Percentiles rank a stretch among this genome's conserved stretches.
phyloP scores from a whole-genome alignment of 1,140 invertebrate species.

The Ptiloglossa arizonensis region DNA sequence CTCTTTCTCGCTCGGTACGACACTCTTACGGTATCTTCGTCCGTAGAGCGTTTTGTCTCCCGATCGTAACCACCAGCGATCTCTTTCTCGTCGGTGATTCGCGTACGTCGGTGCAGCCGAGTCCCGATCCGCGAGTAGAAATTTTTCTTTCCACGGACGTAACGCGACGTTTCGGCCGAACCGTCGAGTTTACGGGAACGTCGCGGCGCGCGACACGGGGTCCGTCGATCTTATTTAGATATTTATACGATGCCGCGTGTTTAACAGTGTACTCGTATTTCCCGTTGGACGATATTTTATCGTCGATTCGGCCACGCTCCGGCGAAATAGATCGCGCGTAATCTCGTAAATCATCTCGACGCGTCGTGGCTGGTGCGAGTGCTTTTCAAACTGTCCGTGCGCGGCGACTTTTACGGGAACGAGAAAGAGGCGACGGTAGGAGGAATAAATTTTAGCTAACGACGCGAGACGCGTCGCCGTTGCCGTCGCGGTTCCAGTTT shows the following conservation, averaged over 20 bases:
- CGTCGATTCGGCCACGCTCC: neutral
- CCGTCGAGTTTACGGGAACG: too few relatives aligned
- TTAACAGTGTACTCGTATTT: neutral
- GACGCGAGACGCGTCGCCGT: neutral
- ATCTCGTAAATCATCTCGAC: conserved; percentile 44
- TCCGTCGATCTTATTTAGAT: too few relatives aligned
- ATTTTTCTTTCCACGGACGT: too few relatives aligned
- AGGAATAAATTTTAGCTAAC: conserved; percentile 24
- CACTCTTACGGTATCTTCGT: neutral
- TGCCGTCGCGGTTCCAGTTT: neutral
- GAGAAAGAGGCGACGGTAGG: neutral
- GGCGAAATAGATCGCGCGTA: conserved; percentile 18
- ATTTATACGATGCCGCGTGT: neutral
- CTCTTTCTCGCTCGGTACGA: neutral
- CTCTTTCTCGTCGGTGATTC: too few relatives aligned
- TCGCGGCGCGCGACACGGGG: too few relatives aligned
- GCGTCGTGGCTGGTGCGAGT: neutral
- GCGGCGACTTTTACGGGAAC: conserved; percentile 6
- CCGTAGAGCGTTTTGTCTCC: too few relatives aligned
- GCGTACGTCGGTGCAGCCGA: too few relatives aligned
- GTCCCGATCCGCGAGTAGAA: too few relatives aligned
- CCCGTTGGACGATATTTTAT: neutral
- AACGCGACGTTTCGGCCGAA: too few relatives aligned
- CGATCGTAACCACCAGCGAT: too few relatives aligned
- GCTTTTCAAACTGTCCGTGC: conserved; percentile 10